phyloP scores from a whole-genome alignment of 1,140 invertebrate genomes.

The Hormaphis cornu region DNA sequence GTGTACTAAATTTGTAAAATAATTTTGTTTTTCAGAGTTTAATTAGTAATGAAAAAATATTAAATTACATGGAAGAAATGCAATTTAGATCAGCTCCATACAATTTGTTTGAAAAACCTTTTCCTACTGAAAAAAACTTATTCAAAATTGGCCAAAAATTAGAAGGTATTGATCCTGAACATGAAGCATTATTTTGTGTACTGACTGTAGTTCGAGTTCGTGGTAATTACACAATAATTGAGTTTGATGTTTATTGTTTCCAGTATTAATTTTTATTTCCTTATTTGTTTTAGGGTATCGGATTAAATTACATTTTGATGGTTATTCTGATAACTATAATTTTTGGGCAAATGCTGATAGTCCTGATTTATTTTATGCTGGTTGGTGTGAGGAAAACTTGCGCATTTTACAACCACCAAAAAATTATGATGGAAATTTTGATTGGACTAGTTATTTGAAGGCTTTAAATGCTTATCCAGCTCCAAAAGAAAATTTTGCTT shows the following conservation, averaged over 20 bases:
- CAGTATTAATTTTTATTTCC: constrained; percentile 36
- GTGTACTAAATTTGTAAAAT: not conserved
- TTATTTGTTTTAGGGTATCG: constrained; percentile 54
- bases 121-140: constrained; percentile 45
- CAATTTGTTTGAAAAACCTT: constrained; percentile 12
- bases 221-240: constrained; percentile 46
- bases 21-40: not conserved
- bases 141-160: constrained; percentile 82
- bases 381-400: constrained; percentile 81
- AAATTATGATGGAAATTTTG: constrained; percentile 59
- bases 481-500: constrained; percentile 43
- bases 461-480: constrained; percentile 65
- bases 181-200: constrained; percentile 81
- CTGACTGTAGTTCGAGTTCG: constrained; percentile 73
- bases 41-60: not conserved
- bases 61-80: not conserved
- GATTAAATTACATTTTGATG: constrained; percentile 84
- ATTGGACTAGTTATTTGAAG: constrained; percentile 77
- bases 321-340: constrained; percentile 78
- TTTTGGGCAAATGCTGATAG: constrained; percentile 91
- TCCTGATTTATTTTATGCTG: constrained; percentile 79
- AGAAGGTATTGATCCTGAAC: constrained; percentile 86
- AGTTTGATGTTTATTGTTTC: not conserved
- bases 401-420: constrained; percentile 66
- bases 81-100: constrained; percentile 5